Evolutionary conservation across 2,797 vertebrate genomes (phyloP).

Genomic region (Anguilla anguilla): DNA sequence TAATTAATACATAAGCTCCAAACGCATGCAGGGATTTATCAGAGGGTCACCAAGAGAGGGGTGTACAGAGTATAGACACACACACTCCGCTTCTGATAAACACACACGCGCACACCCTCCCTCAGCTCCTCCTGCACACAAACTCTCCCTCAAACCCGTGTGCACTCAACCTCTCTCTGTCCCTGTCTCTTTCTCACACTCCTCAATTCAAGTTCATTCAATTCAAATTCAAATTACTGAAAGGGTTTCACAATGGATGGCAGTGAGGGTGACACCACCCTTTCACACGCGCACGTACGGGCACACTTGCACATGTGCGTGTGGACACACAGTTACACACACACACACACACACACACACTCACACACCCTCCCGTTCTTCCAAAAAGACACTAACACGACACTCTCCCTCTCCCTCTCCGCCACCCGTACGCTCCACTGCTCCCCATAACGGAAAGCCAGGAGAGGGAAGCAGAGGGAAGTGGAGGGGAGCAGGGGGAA

Average conservation of each 20-base stretch:
- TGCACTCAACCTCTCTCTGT: not conserved
- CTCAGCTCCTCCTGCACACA: constrained; percentile 1
- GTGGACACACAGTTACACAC: not conserved
- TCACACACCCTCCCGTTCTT: not conserved
- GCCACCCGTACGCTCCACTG: not conserved
- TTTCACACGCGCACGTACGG: constrained; percentile 23
- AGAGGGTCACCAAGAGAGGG: constrained; percentile 56
- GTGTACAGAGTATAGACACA: constrained; percentile 16
- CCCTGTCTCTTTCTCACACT: not conserved
- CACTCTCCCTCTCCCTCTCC: not conserved
- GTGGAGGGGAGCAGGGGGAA: not conserved
- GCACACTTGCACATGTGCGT: not conserved
- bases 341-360: not conserved
- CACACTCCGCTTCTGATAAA: not conserved
- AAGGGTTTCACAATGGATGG: not conserved
- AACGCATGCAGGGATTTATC: constrained; percentile 50
- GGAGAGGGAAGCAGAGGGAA: not conserved
- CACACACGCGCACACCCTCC: constrained; percentile 29
- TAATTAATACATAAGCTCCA: constrained; percentile 65
- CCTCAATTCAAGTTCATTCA: not conserved
- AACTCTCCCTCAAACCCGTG: not conserved
- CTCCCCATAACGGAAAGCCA: not conserved
- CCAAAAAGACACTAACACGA: not conserved
- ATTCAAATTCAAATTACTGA: not conserved
- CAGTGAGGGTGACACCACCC: not conserved